Conservation (phyloP, 2,797 vertebrate species). For the Linurgus olivaceus region DNA sequence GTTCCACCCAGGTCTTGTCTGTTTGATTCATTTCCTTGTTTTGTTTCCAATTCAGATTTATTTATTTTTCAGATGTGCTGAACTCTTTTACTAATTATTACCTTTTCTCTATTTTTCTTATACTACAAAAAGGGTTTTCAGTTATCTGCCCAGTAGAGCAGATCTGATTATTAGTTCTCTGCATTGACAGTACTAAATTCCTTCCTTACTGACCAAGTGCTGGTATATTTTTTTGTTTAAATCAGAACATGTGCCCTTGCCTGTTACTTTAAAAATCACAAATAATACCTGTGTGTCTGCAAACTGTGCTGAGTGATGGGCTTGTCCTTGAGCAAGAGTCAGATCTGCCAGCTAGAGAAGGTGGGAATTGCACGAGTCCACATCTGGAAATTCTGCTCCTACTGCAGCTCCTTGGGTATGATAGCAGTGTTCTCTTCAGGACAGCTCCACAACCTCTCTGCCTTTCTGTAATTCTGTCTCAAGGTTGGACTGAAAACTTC, state of each 20-base stretch:
- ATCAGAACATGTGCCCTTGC: neutral
- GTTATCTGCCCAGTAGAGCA: neutral
- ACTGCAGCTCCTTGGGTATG: neutral
- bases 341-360: neutral
- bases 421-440: neutral
- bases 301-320: neutral
- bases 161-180: neutral
- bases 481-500: neutral
- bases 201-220: neutral
- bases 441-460: neutral
- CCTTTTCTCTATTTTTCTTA: neutral
- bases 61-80: neutral
- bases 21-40: neutral
- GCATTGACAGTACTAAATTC: neutral
- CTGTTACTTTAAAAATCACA: neutral
- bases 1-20: neutral
- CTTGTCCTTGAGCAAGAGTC: neutral
- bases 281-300: neutral
- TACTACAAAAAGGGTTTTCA: neutral
- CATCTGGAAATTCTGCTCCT: neutral
- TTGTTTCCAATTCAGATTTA: neutral
- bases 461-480: neutral
- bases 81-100: neutral
- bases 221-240: neutral
- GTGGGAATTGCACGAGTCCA: rapidly evolving